Percentiles rank a stretch among this genome's conserved stretches.
Evolutionary conservation across 37 sponge, comb jelly and placozoan species (phyloP).

Genomic region (Halisarca cf. caerulea): DNA sequence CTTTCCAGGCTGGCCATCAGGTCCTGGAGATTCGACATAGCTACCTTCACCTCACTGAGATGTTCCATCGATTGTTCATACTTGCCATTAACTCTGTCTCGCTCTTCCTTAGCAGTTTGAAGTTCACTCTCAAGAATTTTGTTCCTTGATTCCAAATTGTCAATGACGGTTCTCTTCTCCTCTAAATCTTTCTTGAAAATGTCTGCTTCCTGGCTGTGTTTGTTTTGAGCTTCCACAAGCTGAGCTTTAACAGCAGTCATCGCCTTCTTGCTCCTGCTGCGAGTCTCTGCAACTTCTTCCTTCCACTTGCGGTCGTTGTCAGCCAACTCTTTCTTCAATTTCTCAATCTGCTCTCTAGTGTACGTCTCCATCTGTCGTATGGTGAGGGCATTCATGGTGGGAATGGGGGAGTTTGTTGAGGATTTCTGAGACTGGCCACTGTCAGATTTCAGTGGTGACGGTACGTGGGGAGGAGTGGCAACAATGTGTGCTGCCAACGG

Average conservation of each 20-base stretch:
- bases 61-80: neutral
- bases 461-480: neutral
- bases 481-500: neutral
- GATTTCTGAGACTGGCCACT: no score
- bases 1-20: neutral
- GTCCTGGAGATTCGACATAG: neutral
- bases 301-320: slow-evolving; percentile 19
- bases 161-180: neutral
- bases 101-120: slow-evolving; percentile 1
- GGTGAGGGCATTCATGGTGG: neutral
- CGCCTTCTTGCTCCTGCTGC: slow-evolving; percentile 37
- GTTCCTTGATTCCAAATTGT: slow-evolving; percentile 10
- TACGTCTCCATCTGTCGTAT: slow-evolving; percentile 22
- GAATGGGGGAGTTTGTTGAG: neutral
- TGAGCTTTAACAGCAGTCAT: slow-evolving; percentile 38
- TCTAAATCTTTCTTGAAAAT: neutral
- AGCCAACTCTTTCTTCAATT: neutral
- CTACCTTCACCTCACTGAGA: neutral
- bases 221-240: slow-evolving; percentile 33
- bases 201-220: neutral
- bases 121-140: neutral
- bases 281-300: slow-evolving; percentile 36
- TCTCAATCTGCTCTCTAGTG: slow-evolving; percentile 21
- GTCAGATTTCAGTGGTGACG: neutral
- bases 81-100: neutral